These are phyloP conservation scores for Hafferia zeledoni DNA, from an alignment of 2,797 vertebrate species.

Conservation along the genomic window DNA sequence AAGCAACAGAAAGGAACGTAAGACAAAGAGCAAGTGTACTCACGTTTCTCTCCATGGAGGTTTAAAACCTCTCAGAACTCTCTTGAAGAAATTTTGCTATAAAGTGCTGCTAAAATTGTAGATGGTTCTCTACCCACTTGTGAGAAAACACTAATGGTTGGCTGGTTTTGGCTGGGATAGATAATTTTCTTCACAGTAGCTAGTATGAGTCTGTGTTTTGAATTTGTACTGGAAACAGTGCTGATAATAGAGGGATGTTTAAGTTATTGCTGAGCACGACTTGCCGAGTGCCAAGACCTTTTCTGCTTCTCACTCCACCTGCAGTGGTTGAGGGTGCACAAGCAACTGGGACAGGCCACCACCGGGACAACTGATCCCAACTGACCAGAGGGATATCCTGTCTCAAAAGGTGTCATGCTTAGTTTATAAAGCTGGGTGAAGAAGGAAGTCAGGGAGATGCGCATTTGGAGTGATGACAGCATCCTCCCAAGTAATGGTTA, in stretches of 20 bases:
- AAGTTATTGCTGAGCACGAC: background rate
- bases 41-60: rapidly evolving
- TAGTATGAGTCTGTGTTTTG: background rate
- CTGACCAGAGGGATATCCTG: background rate
- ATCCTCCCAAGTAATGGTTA: background rate
- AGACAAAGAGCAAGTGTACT: background rate
- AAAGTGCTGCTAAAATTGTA: background rate
- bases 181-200: background rate
- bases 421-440: background rate
- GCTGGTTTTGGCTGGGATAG: background rate
- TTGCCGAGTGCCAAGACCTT: background rate
- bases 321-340: background rate
- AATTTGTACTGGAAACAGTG: background rate
- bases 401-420: background rate
- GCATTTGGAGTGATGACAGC: background rate
- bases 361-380: background rate
- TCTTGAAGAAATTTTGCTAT: background rate
- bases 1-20: background rate
- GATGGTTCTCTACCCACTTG: background rate
- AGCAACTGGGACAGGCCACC: background rate
- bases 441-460: background rate
- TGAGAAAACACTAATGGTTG: background rate
- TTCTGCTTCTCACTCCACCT: background rate
- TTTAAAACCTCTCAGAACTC: background rate
- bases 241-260: background rate